Base-by-base conservation (phyloP, 1,140 invertebrate species). In the Laupala kohalensis region DNA sequence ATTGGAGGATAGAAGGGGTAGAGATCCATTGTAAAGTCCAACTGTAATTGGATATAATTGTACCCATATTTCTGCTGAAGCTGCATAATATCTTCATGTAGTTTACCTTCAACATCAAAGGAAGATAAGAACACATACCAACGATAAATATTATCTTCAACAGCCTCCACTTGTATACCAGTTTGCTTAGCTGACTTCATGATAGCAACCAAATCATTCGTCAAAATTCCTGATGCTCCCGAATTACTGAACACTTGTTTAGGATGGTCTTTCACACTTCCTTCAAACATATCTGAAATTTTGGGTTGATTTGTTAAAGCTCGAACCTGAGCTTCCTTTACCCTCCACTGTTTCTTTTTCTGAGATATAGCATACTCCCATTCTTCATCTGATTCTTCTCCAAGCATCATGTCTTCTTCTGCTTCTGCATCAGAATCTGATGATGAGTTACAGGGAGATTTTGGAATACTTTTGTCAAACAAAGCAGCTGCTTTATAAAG, bases 1-100 rank as follows among this genome's bases (percentile, higher is more conserved):
- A 79, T 67, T 12, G 79, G 79, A 25, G 79, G 79, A 73, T 79
- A 80, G 71, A 80, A 80, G 29, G 79, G 79, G 68, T 80, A 80
- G 28, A 80, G 74, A 75, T 80, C 79, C 73, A 80, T 80, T 23
- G 78, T 77, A 73, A 80, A 80, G 25, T 76, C 77, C 73, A 80
- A 74, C 70, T 80, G 75, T 28, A 80, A 72, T 73, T 80, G 78
- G 65, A 80, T 78, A 71, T 77, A 79, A 62, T 76, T 71, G 72
- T 80, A 80, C 15, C 76, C 77, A 77, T 75, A 78, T 30, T 73
- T 74, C 67, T 74, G 37, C 25, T 78, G 67, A 19, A 80, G 70
- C 23, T 72, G 70, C 63, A 30, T 63, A 13, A 80, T 71, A 71
- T 80, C 79, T n/a, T 75, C 67, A 23, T 74, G 68, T 63, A 74